Evolutionary conservation across 2,888 invertebrate species (phyloP).

Genomic region (Drosophila paranaensis): DNA sequence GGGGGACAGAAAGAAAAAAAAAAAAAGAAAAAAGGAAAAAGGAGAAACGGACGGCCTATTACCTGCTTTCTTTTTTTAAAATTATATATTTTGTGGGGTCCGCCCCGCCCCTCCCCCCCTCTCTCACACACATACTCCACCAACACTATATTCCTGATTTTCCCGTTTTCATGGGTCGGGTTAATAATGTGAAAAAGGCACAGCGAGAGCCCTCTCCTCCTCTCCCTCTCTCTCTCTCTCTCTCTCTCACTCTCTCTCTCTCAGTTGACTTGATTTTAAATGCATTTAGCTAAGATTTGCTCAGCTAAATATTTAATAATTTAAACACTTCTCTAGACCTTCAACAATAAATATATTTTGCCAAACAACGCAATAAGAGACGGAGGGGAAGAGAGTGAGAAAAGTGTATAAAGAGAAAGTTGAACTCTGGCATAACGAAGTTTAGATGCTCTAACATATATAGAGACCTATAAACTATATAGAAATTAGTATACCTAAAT

Average conservation of each 20-base stretch:
- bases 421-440: neutral
- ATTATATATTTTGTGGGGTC: no score
- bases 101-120: no score
- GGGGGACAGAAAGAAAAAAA: no score
- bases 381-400: neutral
- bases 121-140: no score
- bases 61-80: no score
- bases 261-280: conserved; percentile 4
- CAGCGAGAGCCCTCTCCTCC: neutral
- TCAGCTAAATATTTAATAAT: conserved; percentile 10
- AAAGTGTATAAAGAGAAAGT: no score
- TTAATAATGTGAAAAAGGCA: conserved; percentile 8
- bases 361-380: neutral
- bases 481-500: no score
- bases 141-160: no score
- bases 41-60: no score
- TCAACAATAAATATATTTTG: neutral
- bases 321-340: neutral
- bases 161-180: no score
- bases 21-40: no score
- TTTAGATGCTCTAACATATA: neutral
- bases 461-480: no score
- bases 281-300: conserved; percentile 11
- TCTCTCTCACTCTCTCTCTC: neutral
- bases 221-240: neutral